Percentiles rank a stretch among this genome's conserved stretches.
Evolutionary conservation across 2,797 vertebrate species (phyloP).

Genomic region (Lutjanus argentimaculatus): DNA sequence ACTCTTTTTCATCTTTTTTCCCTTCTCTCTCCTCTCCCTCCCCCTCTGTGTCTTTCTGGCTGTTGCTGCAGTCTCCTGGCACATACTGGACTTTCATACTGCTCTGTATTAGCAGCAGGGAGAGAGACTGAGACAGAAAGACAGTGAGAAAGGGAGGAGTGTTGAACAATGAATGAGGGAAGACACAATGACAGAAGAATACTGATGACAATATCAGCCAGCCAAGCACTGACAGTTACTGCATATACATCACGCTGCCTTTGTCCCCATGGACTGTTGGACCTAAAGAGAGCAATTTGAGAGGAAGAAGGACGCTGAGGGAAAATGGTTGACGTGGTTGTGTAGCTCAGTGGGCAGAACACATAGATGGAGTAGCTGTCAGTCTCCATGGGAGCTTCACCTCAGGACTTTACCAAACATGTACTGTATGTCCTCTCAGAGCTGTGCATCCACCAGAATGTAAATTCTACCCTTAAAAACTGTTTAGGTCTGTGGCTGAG

Average conservation of each 20-base stretch:
- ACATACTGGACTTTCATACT: slow-evolving; percentile 59
- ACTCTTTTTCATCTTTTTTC: slow-evolving; percentile 7
- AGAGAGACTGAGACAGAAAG: slow-evolving; percentile 18
- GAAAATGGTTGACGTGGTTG: neutral
- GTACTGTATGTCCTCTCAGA: neutral
- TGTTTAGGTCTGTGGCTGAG: neutral
- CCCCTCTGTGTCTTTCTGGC: slow-evolving; percentile 47
- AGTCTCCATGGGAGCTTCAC: slow-evolving; percentile 40
- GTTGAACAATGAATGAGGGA: slow-evolving; percentile 23
- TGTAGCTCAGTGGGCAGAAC: slow-evolving; percentile 21
- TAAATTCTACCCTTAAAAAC: neutral
- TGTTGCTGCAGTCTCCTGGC: slow-evolving; percentile 73
- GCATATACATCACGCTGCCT: slow-evolving; percentile 45
- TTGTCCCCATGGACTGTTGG: slow-evolving; percentile 36
- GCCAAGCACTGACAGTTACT: slow-evolving; percentile 48
- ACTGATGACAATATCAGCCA: slow-evolving; percentile 48
- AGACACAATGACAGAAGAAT: slow-evolving; percentile 57
- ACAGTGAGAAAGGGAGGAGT: slow-evolving; percentile 23
- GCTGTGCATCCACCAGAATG: neutral
- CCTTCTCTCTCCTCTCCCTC: neutral
- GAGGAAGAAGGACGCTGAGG: slow-evolving; percentile 3
- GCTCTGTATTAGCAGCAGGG: slow-evolving; percentile 55
- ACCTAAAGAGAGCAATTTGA: slow-evolving; percentile 43
- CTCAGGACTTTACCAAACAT: slow-evolving; percentile 24
- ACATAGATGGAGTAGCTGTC: slow-evolving; percentile 4